Evolutionary conservation across 2,113 vertebrate genomes (phyloP).

Genomic region (Narcine bancroftii): DNA sequence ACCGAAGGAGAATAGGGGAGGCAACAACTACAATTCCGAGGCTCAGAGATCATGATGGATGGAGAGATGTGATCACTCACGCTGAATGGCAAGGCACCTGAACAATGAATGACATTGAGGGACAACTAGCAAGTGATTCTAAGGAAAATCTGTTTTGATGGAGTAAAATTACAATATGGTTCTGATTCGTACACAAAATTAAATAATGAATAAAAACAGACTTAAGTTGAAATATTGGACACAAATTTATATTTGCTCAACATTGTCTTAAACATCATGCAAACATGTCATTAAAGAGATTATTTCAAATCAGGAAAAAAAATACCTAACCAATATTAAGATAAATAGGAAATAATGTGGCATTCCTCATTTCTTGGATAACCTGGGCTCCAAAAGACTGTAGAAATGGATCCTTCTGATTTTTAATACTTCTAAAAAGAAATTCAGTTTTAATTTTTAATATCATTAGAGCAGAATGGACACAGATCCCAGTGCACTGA

Average conservation of each 20-base stretch:
- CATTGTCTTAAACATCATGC: neutral
- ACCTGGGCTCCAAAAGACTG: neutral
- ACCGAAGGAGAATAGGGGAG: too few relatives aligned
- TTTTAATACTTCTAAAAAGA: neutral
- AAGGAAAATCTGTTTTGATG: neutral
- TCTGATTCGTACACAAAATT: too few relatives aligned
- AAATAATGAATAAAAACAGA: neutral
- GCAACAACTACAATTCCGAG: too few relatives aligned
- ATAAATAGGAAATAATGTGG: neutral
- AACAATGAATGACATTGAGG: too few relatives aligned
- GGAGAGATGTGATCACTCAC: too few relatives aligned
- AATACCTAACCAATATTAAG: neutral
- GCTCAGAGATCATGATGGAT: too few relatives aligned
- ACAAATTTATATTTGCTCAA: neutral
- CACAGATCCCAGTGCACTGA: conserved; percentile 11
- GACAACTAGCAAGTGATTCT: neutral
- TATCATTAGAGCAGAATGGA: neutral
- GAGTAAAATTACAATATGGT: neutral
- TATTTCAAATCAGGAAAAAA: neutral
- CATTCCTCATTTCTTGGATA: neutral
- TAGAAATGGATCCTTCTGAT: too few relatives aligned
- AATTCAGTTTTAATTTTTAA: conserved; percentile 19
- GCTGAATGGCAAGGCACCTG: too few relatives aligned
- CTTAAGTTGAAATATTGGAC: neutral
- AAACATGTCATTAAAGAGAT: neutral